phyloP scores from a whole-genome alignment of 1,140 invertebrate species.

The Bombus waltoni region DNA sequence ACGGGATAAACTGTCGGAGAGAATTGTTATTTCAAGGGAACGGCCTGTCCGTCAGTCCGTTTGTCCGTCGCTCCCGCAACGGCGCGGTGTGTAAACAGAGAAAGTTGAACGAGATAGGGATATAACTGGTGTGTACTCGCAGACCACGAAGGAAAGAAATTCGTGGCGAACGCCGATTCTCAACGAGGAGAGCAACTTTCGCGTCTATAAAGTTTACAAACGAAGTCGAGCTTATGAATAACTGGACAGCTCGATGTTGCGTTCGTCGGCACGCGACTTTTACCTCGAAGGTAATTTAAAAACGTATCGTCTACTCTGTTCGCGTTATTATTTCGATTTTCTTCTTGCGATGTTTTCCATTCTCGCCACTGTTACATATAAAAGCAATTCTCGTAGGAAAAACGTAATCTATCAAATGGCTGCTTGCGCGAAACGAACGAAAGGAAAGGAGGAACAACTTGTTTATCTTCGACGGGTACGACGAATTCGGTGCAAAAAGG shows the following conservation, averaged over 20 bases:
- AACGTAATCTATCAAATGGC: not conserved
- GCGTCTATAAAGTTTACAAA: not conserved
- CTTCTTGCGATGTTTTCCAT: not conserved
- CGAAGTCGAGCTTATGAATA: not conserved
- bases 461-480: constrained; percentile 43
- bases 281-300: not conserved
- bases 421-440: not conserved
- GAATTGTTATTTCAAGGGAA: constrained; percentile 75
- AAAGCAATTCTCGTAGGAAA: no score
- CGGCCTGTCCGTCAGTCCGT: constrained; percentile 63
- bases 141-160: constrained; percentile 46
- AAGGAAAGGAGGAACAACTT: not conserved
- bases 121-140: constrained; percentile 52
- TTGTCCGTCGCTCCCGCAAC: constrained; percentile 67
- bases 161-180: constrained; percentile 44
- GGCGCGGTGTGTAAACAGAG: constrained; percentile 74
- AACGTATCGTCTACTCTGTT: not conserved
- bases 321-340: not conserved
- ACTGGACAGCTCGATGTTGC: no score
- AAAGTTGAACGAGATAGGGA: constrained; percentile 67
- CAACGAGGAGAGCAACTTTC: constrained; percentile 9
- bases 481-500: constrained; percentile 39
- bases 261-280: not conserved
- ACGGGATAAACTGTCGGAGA: constrained; percentile 44
- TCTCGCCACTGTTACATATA: no score